phyloP scores from a whole-genome alignment of 2,113 vertebrate genomes.

The Pelmatolapia mariae region DNA sequence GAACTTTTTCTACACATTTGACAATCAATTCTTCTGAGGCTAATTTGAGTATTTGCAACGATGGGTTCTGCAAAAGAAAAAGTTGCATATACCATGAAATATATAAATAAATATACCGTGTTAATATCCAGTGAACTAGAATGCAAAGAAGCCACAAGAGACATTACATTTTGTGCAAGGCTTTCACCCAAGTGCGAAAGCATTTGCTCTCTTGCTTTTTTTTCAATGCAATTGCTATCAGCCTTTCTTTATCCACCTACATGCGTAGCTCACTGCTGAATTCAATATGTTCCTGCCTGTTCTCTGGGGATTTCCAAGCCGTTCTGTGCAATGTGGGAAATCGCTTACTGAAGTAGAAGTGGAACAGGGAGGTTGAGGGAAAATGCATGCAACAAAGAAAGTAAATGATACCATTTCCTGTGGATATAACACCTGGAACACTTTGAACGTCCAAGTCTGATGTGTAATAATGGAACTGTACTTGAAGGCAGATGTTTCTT shows the following conservation, averaged over 20 bases:
- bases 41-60: background rate
- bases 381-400: slow-evolving; percentile 5
- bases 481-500: background rate
- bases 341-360: slow-evolving; percentile 22
- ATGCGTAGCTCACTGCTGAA: slow-evolving; percentile 27
- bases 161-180: background rate
- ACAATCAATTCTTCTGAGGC: background rate
- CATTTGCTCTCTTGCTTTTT: background rate
- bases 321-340: slow-evolving; percentile 28
- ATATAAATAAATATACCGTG: background rate
- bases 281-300: background rate
- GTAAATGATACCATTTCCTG: slow-evolving; percentile 13
- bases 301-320: slow-evolving; percentile 11
- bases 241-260: slow-evolving; percentile 13
- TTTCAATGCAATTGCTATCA: slow-evolving; percentile 8
- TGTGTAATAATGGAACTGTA: background rate
- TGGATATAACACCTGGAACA: background rate
- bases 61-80: background rate
- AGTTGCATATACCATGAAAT: background rate
- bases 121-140: background rate
- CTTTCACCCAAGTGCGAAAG: background rate
- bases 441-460: background rate
- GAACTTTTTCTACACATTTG: background rate
- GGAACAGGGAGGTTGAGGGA: background rate
- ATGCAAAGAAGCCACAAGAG: background rate